phyloP scores from a whole-genome alignment of 2,797 vertebrate species.

The Typhlichthys eigenmanni region DNA sequence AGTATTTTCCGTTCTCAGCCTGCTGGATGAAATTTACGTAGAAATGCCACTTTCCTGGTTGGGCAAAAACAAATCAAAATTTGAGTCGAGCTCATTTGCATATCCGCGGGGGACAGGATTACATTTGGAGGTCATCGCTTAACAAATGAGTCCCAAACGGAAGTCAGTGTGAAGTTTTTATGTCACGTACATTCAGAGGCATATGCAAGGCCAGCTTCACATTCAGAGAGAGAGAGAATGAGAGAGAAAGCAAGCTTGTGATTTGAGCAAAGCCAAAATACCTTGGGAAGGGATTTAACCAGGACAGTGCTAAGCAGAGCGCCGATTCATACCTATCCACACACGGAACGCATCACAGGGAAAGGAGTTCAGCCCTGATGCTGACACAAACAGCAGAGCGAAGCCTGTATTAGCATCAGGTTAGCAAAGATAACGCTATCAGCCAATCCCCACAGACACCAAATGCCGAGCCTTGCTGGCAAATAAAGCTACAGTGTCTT shows the following conservation, averaged over 20 bases:
- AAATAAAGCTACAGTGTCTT: constrained; percentile 79
- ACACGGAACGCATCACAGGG: constrained; percentile 69
- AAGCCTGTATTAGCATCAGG: constrained; percentile 82
- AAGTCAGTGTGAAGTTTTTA: constrained; percentile 65
- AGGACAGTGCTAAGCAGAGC: constrained; percentile 64
- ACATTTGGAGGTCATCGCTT: constrained; percentile 78
- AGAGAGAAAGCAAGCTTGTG: constrained; percentile 27
- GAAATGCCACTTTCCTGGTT: constrained; percentile 63
- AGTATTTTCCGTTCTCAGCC: no score
- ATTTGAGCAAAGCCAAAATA: constrained; percentile 66
- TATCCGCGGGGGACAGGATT: constrained; percentile 77
- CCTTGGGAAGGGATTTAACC: constrained; percentile 81
- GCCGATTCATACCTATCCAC: constrained; percentile 63
- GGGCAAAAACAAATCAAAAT: constrained; percentile 75
- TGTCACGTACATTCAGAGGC: constrained; percentile 69
- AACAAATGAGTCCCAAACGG: constrained; percentile 66
- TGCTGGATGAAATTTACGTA: constrained; percentile 34
- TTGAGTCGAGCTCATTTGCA: constrained; percentile 78
- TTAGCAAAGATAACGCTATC: constrained; percentile 84
- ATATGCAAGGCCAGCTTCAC: constrained; percentile 51
- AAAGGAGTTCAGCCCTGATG: constrained; percentile 73
- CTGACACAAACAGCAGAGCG: constrained; percentile 74
- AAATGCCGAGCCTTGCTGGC: constrained; percentile 73
- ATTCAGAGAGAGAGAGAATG: constrained; percentile 31
- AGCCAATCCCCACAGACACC: constrained; percentile 74